phyloP scores from a whole-genome alignment of 2,113 vertebrate genomes.

The Gracilinanus agilis region DNA sequence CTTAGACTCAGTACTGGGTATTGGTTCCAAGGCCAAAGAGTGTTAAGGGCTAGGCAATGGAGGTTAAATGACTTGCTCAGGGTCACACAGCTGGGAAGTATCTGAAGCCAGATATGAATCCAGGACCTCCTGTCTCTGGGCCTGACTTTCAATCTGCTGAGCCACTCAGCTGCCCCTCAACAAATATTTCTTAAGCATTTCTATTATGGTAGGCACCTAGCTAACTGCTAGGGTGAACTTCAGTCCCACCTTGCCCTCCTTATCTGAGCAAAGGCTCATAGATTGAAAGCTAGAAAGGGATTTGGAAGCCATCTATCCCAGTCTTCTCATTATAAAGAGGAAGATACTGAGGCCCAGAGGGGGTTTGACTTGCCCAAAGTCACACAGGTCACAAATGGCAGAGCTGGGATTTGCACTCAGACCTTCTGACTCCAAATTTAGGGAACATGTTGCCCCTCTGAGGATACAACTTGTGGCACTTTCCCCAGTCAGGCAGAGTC shows the following conservation, averaged over 20 bases:
- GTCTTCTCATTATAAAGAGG: neutral
- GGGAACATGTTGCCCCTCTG: neutral
- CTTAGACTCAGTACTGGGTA: no score
- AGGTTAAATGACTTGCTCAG: no score
- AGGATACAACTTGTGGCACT: neutral
- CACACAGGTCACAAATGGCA: neutral
- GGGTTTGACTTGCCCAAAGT: neutral
- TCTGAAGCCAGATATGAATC: no score
- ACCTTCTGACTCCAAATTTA: neutral
- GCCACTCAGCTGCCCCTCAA: neutral
- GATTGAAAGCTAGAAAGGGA: neutral
- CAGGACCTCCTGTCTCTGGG: no score
- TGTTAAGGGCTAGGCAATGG: no score
- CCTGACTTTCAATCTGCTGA: no score
- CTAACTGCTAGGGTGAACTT: neutral
- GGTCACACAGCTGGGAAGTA: no score
- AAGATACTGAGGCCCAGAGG: neutral
- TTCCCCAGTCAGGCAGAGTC: neutral
- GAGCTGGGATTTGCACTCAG: neutral
- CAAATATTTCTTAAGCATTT: neutral
- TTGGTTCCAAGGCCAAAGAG: no score
- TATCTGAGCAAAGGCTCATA: neutral
- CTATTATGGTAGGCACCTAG: neutral
- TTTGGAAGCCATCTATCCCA: neutral
- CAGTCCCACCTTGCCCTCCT: neutral